phyloP scores from a whole-genome alignment of 2,797 vertebrate genomes.

The Nannoperca australis region DNA sequence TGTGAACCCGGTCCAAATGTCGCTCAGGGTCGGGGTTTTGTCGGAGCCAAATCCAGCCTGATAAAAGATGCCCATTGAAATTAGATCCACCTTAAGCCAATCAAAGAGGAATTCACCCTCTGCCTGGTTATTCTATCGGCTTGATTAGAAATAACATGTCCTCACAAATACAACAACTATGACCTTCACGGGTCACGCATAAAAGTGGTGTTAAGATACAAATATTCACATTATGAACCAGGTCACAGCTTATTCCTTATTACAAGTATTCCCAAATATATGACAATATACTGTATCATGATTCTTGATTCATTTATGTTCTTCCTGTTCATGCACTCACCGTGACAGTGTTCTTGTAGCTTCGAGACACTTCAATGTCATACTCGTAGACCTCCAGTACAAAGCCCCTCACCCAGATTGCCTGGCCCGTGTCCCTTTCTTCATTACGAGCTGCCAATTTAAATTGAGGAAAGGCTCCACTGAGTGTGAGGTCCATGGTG shows the following conservation, averaged over 20 bases:
- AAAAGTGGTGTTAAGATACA: not conserved
- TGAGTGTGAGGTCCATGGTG: slow-evolving; percentile 39
- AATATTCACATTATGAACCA: not conserved
- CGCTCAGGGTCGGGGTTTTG: slow-evolving; percentile 77
- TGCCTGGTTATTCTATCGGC: slow-evolving; percentile 75
- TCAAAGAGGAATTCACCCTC: slow-evolving; percentile 81
- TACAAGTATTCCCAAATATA: not conserved
- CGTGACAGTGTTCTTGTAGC: slow-evolving; percentile 95
- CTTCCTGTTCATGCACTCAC: slow-evolving; percentile 81
- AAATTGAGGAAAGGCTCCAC: slow-evolving; percentile 85
- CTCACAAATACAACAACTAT: slow-evolving; percentile 63
- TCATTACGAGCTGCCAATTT: slow-evolving; percentile 90
- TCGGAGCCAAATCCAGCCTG: slow-evolving; percentile 82
- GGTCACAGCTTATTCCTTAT: no score
- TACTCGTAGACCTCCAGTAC: slow-evolving; percentile 92
- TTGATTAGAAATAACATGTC: slow-evolving; percentile 83
- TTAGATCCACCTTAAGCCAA: slow-evolving; percentile 82
- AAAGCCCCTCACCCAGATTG: slow-evolving; percentile 95
- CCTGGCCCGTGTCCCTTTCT: slow-evolving; percentile 95
- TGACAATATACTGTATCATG: not conserved
- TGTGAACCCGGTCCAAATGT: slow-evolving; percentile 86
- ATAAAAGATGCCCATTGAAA: slow-evolving; percentile 87
- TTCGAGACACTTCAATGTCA: slow-evolving; percentile 92
- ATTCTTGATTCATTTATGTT: not conserved
- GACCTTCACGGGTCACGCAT: slow-evolving; percentile 70